Conservation (phyloP, 2,888 invertebrate species). For the Pachydiplax longipennis region DNA sequence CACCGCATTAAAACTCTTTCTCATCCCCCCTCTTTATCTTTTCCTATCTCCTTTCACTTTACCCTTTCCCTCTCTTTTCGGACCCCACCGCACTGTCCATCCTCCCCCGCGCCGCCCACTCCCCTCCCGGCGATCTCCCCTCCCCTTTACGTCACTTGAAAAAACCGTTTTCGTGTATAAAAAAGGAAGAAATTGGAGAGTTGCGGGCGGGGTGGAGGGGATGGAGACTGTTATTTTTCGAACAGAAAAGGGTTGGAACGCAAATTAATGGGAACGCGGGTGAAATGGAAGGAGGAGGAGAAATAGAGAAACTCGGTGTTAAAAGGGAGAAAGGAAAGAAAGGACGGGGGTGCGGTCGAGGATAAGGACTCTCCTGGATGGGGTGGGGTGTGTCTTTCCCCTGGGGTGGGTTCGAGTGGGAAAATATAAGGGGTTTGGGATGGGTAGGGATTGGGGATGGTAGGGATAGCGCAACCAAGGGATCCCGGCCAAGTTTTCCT, state of each 20-base stretch:
- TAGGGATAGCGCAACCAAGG: background rate
- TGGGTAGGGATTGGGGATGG: background rate
- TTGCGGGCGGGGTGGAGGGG: background rate
- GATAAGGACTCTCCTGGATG: conserved; percentile 3
- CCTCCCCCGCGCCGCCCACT: background rate
- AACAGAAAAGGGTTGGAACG: conserved; percentile 36
- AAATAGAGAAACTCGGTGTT: background rate
- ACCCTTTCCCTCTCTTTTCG: background rate
- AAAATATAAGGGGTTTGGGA: background rate
- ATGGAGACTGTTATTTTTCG: conserved; percentile 17
- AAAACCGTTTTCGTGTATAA: conserved; percentile 42
- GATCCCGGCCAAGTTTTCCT: conserved; percentile 12
- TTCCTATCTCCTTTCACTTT: background rate
- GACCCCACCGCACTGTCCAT: background rate
- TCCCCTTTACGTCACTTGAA: conserved; percentile 32
- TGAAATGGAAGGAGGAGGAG: background rate
- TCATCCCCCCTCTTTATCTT: background rate
- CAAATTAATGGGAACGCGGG: conserved; percentile 28
- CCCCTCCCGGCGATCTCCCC: background rate
- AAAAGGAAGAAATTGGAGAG: background rate
- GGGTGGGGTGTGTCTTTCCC: background rate
- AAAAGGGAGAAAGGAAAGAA: background rate
- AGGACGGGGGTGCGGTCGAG: background rate
- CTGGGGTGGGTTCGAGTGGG: background rate
- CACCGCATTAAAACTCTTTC: background rate